These are phyloP conservation scores for Scaptomyza hsui DNA, from an alignment of 1,140 invertebrate genomes.

Conservation along the genomic window DNA sequence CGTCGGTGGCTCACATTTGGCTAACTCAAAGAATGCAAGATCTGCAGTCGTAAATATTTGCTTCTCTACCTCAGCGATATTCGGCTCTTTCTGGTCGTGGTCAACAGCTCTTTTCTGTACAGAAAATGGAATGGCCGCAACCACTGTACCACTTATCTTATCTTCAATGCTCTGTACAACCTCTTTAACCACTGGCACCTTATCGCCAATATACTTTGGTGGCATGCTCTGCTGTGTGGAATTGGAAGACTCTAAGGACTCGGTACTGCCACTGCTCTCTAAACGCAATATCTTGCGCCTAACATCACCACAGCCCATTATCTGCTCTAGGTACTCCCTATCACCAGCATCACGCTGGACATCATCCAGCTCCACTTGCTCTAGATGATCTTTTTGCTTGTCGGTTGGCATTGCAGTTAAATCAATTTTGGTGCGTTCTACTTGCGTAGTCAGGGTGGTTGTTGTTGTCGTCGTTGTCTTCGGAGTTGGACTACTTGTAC, in stretches of 20 bases:
- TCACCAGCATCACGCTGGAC: conserved; percentile 51
- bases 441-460: conserved; percentile 52
- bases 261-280: conserved; percentile 67
- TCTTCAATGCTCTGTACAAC: conserved; percentile 77
- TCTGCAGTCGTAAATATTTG: conserved; percentile 70
- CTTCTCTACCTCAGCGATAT: conserved; percentile 64
- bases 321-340: conserved; percentile 75
- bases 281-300: conserved; percentile 72
- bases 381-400: conserved; percentile 4
- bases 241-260: conserved; percentile 48
- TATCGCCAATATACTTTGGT: conserved; percentile 66
- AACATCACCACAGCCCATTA: conserved; percentile 75
- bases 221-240: conserved; percentile 20
- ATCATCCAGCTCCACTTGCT: conserved; percentile 33
- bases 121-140: conserved; percentile 68
- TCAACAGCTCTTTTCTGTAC: conserved; percentile 54
- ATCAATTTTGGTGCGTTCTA: conserved; percentile 70
- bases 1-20: conserved; percentile 54
- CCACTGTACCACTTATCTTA: conserved; percentile 56
- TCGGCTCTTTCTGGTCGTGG: conserved; percentile 34
- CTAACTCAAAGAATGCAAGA: conserved; percentile 56
- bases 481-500: conserved; percentile 79
- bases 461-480: conserved; percentile 54
- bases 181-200: conserved; percentile 66
- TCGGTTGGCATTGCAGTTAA: conserved; percentile 28